Evolutionary conservation across 2,797 vertebrate species (phyloP).

Genomic region (Lemur catta): DNA sequence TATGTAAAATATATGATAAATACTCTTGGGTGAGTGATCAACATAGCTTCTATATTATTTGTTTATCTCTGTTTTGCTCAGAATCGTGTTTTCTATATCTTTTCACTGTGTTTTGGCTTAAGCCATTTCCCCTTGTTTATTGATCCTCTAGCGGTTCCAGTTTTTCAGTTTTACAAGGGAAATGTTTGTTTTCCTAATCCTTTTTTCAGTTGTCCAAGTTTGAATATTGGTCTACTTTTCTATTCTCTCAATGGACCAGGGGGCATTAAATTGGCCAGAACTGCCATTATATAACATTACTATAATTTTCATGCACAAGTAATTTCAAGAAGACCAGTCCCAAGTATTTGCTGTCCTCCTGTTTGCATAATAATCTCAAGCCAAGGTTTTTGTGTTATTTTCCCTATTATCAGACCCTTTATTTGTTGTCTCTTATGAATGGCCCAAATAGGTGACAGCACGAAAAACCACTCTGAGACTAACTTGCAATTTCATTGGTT

Average conservation of each 20-base stretch:
- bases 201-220: background rate
- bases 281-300: background rate
- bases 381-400: slow-evolving; percentile 25
- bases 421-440: slow-evolving; percentile 46
- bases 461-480: slow-evolving; percentile 13
- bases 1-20: background rate
- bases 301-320: background rate
- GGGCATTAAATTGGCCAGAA: background rate
- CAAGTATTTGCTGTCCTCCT: background rate
- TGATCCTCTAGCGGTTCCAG: background rate
- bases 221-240: background rate
- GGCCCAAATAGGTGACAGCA: slow-evolving; percentile 39
- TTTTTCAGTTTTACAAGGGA: background rate
- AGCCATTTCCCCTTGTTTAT: background rate
- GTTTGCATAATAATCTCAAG: background rate
- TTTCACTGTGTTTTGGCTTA: background rate
- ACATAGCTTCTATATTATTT: background rate
- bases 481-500: slow-evolving; percentile 60
- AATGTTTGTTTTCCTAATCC: slow-evolving; percentile 6
- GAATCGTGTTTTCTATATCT: background rate
- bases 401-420: background rate
- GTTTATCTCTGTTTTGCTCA: background rate
- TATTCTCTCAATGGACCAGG: background rate
- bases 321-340: background rate
- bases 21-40: background rate